Evolutionary conservation across 30 jellyfish, hydroid and myxozoan genomes (phyloP).

Genomic region (Turritopsis dohrnii): DNA sequence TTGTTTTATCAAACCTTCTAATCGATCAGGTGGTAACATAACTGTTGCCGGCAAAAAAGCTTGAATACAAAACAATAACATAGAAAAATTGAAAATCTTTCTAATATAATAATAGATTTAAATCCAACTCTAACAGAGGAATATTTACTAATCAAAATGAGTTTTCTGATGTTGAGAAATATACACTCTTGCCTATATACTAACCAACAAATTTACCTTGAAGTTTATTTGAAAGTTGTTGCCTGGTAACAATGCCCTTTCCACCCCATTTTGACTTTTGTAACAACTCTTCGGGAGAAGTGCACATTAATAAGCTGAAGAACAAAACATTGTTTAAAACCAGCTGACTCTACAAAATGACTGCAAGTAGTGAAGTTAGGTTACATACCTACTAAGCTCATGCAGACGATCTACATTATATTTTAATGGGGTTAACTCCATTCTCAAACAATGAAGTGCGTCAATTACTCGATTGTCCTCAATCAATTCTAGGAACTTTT

Average conservation of each 20-base stretch:
- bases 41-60: slow-evolving; percentile 86
- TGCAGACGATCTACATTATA: slow-evolving; percentile 51
- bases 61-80: slow-evolving; percentile 10
- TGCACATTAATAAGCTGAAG: slow-evolving; percentile 84
- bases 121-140: neutral
- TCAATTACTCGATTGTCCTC: slow-evolving; percentile 83
- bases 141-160: too few relatives aligned
- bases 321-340: neutral
- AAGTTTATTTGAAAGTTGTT: slow-evolving; percentile 61
- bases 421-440: slow-evolving; percentile 84
- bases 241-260: slow-evolving; percentile 70
- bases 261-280: slow-evolving; percentile 94
- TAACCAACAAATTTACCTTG: slow-evolving; percentile 45
- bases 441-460: slow-evolving; percentile 85
- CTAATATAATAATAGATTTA: too few relatives aligned
- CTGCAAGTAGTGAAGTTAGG: too few relatives aligned
- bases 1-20: slow-evolving; percentile 75
- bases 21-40: slow-evolving; percentile 78
- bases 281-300: slow-evolving; percentile 79
- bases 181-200: too few relatives aligned
- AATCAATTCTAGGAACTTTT: slow-evolving; percentile 67
- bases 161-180: too few relatives aligned
- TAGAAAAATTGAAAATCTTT: neutral
- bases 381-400: slow-evolving; percentile 72
- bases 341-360: too few relatives aligned